Conservation (phyloP, 2,797 vertebrate genomes). For the Crenichthys baileyi region DNA sequence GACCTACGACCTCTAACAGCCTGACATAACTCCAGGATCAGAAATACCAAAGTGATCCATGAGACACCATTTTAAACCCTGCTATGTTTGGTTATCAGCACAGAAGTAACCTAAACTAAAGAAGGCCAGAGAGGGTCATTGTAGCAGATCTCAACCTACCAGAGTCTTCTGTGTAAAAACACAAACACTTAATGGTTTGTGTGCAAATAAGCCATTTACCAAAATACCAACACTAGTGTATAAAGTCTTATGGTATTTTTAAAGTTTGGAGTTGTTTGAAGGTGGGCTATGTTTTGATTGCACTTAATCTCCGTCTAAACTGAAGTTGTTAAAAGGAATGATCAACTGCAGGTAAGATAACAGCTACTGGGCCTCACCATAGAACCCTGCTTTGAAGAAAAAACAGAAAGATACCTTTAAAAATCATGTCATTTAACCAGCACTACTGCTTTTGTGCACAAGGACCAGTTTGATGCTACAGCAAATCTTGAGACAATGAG, state of each 20-base stretch:
- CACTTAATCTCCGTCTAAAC: neutral
- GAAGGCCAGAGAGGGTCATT: neutral
- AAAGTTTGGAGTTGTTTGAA: neutral
- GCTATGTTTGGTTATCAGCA: neutral
- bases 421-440: neutral
- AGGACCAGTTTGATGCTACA: neutral
- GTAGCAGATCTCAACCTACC: neutral
- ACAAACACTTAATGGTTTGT: neutral
- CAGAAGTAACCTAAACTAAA: neutral
- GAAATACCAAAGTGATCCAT: neutral
- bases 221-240: neutral
- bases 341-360: neutral
- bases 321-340: neutral
- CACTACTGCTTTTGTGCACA: neutral
- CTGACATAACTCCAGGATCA: neutral
- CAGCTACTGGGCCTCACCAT: neutral
- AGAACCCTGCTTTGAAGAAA: neutral
- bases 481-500: neutral
- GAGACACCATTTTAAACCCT: neutral
- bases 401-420: too few relatives aligned
- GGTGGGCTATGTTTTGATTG: neutral
- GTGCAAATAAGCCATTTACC: neutral
- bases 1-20: too few relatives aligned
- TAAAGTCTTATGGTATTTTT: neutral
- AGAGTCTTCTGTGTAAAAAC: neutral